phyloP scores from a whole-genome alignment of 2,797 vertebrate genomes.

The Vultur gryphus region DNA sequence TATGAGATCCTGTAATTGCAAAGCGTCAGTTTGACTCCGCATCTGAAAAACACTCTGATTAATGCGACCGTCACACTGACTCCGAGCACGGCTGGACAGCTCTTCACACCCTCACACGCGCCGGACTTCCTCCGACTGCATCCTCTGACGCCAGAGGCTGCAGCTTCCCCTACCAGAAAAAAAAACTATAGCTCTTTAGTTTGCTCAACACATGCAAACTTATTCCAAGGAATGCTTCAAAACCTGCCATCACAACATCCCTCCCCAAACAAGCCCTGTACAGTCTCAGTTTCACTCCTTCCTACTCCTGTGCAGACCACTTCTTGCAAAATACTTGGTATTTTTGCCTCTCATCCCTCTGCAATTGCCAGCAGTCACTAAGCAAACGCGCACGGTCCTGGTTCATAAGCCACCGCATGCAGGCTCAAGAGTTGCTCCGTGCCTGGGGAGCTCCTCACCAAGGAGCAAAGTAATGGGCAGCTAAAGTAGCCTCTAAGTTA shows the following conservation, averaged over 20 bases:
- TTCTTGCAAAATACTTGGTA: rapidly evolving
- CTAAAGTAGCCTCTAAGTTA: background rate
- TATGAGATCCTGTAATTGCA: background rate
- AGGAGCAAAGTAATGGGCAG: background rate
- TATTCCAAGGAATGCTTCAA: background rate
- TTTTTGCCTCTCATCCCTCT: background rate
- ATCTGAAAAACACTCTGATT: background rate
- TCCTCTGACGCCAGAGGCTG: background rate
- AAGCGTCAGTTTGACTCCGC: background rate
- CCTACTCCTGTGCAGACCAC: background rate
- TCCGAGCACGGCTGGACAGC: background rate
- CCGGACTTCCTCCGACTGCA: background rate
- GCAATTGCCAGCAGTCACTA: rapidly evolving
- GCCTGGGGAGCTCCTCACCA: background rate
- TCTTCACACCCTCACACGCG: rapidly evolving
- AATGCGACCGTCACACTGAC: background rate
- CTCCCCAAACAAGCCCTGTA: background rate
- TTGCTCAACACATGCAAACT: background rate
- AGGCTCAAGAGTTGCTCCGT: rapidly evolving
- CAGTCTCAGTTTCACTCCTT: background rate
- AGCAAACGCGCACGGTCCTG: rapidly evolving
- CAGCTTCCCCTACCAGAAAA: background rate
- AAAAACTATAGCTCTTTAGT: background rate
- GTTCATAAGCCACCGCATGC: rapidly evolving
- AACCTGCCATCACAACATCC: rapidly evolving